Base-by-base conservation (phyloP, 2,888 invertebrate species). In the Caenorhabditis sinica region DNA sequence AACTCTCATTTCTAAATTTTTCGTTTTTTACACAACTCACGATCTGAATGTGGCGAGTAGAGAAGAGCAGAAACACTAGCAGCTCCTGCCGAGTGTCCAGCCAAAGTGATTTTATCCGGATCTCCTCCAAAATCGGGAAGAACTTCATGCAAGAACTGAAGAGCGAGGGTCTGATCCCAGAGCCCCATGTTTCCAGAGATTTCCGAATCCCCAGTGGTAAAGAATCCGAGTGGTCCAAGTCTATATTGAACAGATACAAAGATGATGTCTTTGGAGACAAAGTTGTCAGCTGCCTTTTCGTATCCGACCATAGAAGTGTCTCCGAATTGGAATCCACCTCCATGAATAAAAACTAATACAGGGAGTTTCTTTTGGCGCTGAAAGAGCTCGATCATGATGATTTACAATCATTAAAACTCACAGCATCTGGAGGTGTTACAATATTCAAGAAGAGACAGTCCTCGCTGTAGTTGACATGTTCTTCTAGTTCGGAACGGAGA, bases 371-470 rank as follows among this genome's bases (percentile, higher is more conserved):
- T 87, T 36, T 82, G 30, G 1, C 72, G 49, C 84, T 84, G 71
- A 30, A 84, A 80, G 11, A 23, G 2, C 15, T 28, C 11, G 15
- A 28, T 13, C 9, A 1, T 8, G 13, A 66, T 17, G 25, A 6
- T 9, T 6, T 63, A 23, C 1, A 36, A 30, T 1, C 15, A 9
- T 8, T 0, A 2, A 45, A 13, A 74, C 74, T 63, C 43, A 84
- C 84, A 28, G 80, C 75, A 33, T 84, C 66, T 33, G 75, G 60
- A 11, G 89, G 89, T 2, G 88, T 88, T 0, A 89, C 83, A 40
- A 89, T 88, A 61, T 89, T 89, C 30, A 89, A 61, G 76, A 89
- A 89, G 0, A 89, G 86, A 20, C 89, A 89, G 65, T 89, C 89
- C 53, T 89, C 89, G 49, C 84, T 82, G 82, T 86, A 88, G 58